These are phyloP conservation scores for Agyllia agylla DNA, from an alignment of 2,888 invertebrate species.

Conservation along the genomic window DNA sequence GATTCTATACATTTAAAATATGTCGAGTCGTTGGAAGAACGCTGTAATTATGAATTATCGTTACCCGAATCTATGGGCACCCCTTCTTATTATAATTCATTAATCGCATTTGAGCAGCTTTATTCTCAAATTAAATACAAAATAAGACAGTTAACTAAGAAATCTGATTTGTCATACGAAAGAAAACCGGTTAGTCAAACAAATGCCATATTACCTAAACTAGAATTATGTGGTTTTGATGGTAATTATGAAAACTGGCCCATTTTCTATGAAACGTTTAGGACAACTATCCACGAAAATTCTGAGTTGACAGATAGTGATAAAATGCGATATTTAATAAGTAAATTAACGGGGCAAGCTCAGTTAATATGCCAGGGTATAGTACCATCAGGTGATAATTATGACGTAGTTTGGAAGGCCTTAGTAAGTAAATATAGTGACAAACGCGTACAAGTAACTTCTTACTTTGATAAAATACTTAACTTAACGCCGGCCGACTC, in stretches of 20 bases:
- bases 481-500: background rate
- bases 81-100: background rate
- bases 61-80: background rate
- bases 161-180: background rate
- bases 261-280: background rate
- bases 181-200: background rate
- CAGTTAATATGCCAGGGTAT: background rate
- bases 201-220: background rate
- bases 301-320: background rate
- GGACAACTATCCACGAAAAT: background rate
- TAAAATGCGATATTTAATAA: background rate
- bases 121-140: background rate
- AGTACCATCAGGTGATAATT: background rate
- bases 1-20: constrained; percentile 1
- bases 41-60: background rate
- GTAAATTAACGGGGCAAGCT: constrained; percentile 4
- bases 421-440: background rate
- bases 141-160: background rate
- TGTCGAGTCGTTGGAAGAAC: background rate
- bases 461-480: background rate
- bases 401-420: background rate
- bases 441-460: background rate
- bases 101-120: background rate
- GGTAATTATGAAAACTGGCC: background rate
- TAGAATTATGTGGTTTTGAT: background rate